These are phyloP conservation scores for Cerastoderma edule DNA, from an alignment of 2,888 invertebrate species.

Conservation along the genomic window DNA sequence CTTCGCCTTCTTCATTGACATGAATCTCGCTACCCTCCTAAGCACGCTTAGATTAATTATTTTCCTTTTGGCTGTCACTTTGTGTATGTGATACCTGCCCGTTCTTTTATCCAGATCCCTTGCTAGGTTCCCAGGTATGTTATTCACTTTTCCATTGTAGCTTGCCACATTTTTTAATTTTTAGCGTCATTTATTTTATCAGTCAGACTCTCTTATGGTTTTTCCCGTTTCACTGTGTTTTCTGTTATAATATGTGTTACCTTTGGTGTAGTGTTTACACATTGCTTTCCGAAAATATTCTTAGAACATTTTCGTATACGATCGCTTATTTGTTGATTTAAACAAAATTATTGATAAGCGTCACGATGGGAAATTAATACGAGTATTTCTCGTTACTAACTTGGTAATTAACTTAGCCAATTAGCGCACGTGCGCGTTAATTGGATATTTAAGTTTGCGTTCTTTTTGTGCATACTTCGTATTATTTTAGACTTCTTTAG, in stretches of 20 bases:
- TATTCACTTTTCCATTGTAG: conserved; percentile 72
- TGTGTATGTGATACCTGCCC: conserved; percentile 70
- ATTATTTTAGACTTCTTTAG: too few species aligned
- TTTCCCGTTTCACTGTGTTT: conserved; percentile 19
- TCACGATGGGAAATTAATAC: too few species aligned
- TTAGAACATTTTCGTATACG: too few species aligned
- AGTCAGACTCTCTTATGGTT: conserved; percentile 6
- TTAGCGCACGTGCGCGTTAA: conserved; percentile 28
- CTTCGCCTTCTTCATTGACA: conserved; percentile 62
- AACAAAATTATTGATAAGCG: too few species aligned
- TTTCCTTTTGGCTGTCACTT: conserved; percentile 69
- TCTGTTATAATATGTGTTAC: conserved; percentile 28
- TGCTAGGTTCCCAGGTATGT: conserved; percentile 78
- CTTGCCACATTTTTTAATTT: conserved; percentile 66
- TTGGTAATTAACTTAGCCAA: not conserved
- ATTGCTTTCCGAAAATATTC: conserved; percentile 15
- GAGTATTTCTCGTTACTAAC: too few species aligned
- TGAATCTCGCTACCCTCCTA: conserved; percentile 65
- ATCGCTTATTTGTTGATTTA: too few species aligned
- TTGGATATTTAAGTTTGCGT: conserved; percentile 2
- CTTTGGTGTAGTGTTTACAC: conserved; percentile 30
- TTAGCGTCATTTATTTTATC: conserved; percentile 63
- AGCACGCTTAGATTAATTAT: conserved; percentile 69
- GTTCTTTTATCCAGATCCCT: conserved; percentile 74
- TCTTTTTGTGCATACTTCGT: not conserved